Percentiles rank a stretch among this genome's conserved stretches.
Evolutionary conservation across 2,888 invertebrate genomes (phyloP).

Genomic region (Andrena bicolor): DNA sequence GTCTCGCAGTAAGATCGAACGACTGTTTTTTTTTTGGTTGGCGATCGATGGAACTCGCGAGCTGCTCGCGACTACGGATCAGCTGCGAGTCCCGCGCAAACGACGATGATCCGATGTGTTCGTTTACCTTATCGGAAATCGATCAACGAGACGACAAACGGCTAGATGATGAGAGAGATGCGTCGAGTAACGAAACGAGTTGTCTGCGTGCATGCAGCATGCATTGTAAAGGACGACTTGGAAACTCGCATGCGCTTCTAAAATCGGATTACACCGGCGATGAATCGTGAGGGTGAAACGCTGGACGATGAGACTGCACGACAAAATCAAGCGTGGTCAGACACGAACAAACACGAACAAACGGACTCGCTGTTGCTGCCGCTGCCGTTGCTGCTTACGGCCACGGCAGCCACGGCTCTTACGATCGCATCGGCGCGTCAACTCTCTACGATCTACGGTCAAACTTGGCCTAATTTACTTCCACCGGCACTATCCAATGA

Average conservation of each 20-base stretch:
- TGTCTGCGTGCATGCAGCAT: constrained; percentile 76
- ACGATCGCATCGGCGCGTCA: not conserved
- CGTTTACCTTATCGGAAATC: constrained; percentile 63
- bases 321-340: constrained; percentile 34
- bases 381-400: not conserved
- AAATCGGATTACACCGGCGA: constrained; percentile 16
- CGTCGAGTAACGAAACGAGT: constrained; percentile 58
- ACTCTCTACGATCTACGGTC: constrained; percentile 24
- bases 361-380: constrained; percentile 6
- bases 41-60: not conserved
- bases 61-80: not conserved
- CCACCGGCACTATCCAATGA: not conserved
- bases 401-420: not conserved
- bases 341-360: constrained; percentile 56
- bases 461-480: constrained; percentile 12
- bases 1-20: constrained; percentile 29
- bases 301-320: constrained; percentile 8
- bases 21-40: not conserved
- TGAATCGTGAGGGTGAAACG: constrained; percentile 31
- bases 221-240: constrained; percentile 60
- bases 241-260: constrained; percentile 67
- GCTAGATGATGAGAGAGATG: constrained; percentile 69
- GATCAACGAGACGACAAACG: constrained; percentile 62
- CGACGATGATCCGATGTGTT: constrained; percentile 39
- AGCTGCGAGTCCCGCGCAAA: constrained; percentile 34